Base-by-base conservation (phyloP, 2,797 vertebrate species). In the Manis pentadactyla region DNA sequence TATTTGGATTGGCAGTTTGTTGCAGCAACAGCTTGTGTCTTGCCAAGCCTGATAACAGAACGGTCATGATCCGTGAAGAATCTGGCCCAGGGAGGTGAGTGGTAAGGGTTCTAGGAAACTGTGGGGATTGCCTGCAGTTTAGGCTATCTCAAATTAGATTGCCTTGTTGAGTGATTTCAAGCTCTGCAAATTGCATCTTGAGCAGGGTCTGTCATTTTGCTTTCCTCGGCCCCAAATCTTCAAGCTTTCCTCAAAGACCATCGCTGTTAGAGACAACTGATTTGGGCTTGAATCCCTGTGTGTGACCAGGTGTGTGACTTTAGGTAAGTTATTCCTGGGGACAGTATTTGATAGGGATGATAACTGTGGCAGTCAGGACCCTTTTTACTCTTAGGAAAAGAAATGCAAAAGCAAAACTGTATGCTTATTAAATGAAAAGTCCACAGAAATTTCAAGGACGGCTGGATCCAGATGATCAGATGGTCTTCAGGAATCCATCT, bases 1-100 rank as follows among this genome's bases (percentile, higher is more conserved):
- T 93, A 29, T 90, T 93, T 51, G 81, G 75, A 71, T 51, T 59
- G 94, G 87, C 78, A 84, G 93, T 69, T n/a, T n/a, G n/a, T n/a
- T 12, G 0, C 59, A 88, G 89, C 53, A 75, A 78, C 4, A 83
- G 93, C 85, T 79, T 81, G 29, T n/a, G 85, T 85, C 81, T 68
- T 94, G 87, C 90, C 92, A 95, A 89, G 73, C 31, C 82, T 78
- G 90, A 94, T 94, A 97, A 95, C 78, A 77, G 87, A 69, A 94
- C 57, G 94, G 90, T 96, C 90, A 73, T 39, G 93, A 82, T 93
- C 55, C 0, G 0, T 31, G 84, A 75, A 73, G 73, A 71, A 23
- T 31, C 88, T 39, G 86, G 71, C 71, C 59, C 82, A 75, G 87
- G 68, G 77, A 96, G 78, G 93, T 83, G 53, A 90, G 49, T 0